Evolutionary conservation across 2,888 invertebrate genomes (phyloP), one percentile per base, ranked within the genome.

Genomic region (Amphimallon solstitiale): DNA sequence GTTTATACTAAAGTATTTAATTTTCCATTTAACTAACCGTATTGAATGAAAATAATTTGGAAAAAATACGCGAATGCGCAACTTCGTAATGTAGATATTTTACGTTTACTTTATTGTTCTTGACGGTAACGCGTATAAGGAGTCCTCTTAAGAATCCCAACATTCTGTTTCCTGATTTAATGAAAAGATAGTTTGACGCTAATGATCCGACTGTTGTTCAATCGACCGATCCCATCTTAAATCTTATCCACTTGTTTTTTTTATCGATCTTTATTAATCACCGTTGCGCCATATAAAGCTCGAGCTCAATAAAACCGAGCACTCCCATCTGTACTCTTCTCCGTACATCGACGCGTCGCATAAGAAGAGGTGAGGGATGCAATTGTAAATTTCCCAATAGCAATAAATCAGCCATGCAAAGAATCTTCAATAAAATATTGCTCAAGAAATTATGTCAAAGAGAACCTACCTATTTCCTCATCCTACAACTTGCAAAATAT

Each of bases 371-470:
- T 60, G 51, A 66, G 61, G 66, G 61, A 52, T 49, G 61, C 60
- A 52, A 60, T 66, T 61, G 63, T 43, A 37, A 62, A 56, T 68
- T 68, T 70, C 66, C 43, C 61, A 68, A 70, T 64, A 59, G 59
- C 48, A 60, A 71, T 71, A 68, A 68, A 67, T 68, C 67, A 69
- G 63, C 67, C 34, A 52, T 45, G 51, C 56, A 69, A 66, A 65
- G 67, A 71, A 62, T 64, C 63, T 65, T 61, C 63, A 67, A 70
- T 70, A 70, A 70, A 70, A 67, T 67, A 60, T 67, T 66, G 62
- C 65, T 63, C 48, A 67, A 71, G 70, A 67, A 70, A 69, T 70
- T 71, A 71, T 72, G 72, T 69, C 72, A 70, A 69, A 67, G 65
- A 46, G 59, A 64, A 56, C 72, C 72, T 67, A 63, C 68, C 64